Evolutionary conservation across 2,888 invertebrate species (phyloP), one percentile per base, ranked within the genome.

Genomic region (Eristalis tenax): DNA sequence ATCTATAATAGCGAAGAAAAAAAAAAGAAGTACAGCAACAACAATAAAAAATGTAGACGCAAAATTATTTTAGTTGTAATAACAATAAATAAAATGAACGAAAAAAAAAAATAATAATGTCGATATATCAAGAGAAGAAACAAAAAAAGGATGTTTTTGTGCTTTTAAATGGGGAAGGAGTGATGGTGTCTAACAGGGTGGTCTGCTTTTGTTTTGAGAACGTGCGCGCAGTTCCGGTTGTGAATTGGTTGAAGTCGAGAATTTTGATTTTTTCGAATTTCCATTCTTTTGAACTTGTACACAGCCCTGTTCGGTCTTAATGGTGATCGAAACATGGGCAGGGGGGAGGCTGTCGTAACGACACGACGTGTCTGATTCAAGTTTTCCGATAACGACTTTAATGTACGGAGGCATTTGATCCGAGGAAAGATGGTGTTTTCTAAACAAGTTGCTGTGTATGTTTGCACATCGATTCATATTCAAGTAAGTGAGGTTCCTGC

Each of bases 41-140:
- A 68, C n/a, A 78, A 61, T 18, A 64, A 69, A 56, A 38, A 56
- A 74, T 76, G 75, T 82, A 76, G 76, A 82, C 81, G 75, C 70
- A 82, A 70, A 82, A 26, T 70, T 70, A 76, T 70, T 82, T 75
- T 75, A 82, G 70, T 70, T 82, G 70, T 64, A 82, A 82, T 70
- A 76, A 61, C 43, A 71, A 43, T 50, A 50, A 50, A 50, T 50
- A 50, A 50, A 64, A 74, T 59, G 13, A 68, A 74, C 28, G 56
- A 64, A 28, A 26, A 69, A 69, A 69, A 65, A 26, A 26, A 26
- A 2, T 26, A 26, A 26, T 26, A 26, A 56, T 63, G 81, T 23
- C 75, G 74, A 76, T 82, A 76, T 82, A 82, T 75, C 75, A 82
- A 78, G 70, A 82, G 59, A 75, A 75, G 18, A 74, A 22, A 65